Base-by-base conservation (phyloP, 2,113 vertebrate genomes). In the Sinocyclocheilus rhinocerous region DNA sequence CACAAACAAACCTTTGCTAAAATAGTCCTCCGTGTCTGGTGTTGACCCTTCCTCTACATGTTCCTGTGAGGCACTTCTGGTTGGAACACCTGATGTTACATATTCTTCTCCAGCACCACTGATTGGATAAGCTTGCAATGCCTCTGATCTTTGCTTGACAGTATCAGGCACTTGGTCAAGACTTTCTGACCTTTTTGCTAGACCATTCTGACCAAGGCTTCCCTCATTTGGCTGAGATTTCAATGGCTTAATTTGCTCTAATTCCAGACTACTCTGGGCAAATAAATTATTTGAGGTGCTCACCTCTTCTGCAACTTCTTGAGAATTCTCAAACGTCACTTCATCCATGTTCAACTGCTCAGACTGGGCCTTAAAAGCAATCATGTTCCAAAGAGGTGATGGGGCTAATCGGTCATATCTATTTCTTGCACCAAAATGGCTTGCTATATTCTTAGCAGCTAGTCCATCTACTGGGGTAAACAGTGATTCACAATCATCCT, bases 31-130 rank as follows among this genome's bases (percentile, higher is more conserved):
- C 4, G 79, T 0, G 12, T 93, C 22, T 69, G 91, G 90, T 0
- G 81, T 92, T 6, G 72, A 92, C 90, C 94, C 93, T 0, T 95
- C 95, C 61, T 91, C 93, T 90, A 88, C 93, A 90, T 90, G 85
- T 76, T 96, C 95, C 90, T 94, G 96, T 90, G 96, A 97, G 96
- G 94, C 95, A 96, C 96, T 97, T 96, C 95, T 93, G 91, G 96
- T 92, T 89, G 94, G 94, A 92, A 96, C 94, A 92, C 94, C 95
- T 93, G 96, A 97, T 90, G 93, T 90, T 61, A 88, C 86, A 0
- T 87, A 91, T 90, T 96, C 95, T 90, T 93, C 90, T 72, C 83
- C 94, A 84, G 87, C 89, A 18, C 91, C 88, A 16, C 90, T 84
- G 82, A 92, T 85, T 90, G 88, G 92, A 92, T 92, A 92, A 89